A percentile compares a stretch with the other conserved stretches of the same genome.
These are phyloP conservation scores for Chelonus formosanus DNA, from an alignment of 2,888 invertebrate species.

Conservation along the genomic window DNA sequence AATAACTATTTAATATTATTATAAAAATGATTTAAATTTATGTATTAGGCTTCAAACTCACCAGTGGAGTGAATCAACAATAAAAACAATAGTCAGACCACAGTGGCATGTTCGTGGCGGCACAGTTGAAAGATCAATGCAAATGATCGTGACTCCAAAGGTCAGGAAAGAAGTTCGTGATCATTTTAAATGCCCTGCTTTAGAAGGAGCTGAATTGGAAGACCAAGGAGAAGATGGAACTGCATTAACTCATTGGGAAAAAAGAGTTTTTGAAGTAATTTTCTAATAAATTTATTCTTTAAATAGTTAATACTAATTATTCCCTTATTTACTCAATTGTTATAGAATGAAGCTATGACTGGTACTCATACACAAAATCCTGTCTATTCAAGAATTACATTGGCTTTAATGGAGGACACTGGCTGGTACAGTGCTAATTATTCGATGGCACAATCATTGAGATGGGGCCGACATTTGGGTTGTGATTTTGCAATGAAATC, in stretches of 20 bases:
- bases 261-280: slow-evolving; percentile 91
- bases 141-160: slow-evolving; percentile 90
- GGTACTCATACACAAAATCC: slow-evolving; percentile 99
- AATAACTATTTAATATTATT: too few relatives aligned
- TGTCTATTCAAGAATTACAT: slow-evolving; percentile 91
- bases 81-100: slow-evolving; percentile 74
- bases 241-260: slow-evolving; percentile 98
- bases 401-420: slow-evolving; percentile 97
- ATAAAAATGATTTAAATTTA: background rate
- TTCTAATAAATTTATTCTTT: background rate
- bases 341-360: slow-evolving; percentile 98
- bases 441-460: slow-evolving; percentile 82
- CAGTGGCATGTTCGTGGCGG: slow-evolving; percentile 85
- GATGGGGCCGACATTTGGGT: slow-evolving; percentile 92
- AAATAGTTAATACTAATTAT: slow-evolving; percentile 2
- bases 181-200: slow-evolving; percentile 85
- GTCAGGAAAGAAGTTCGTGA: slow-evolving; percentile 87
- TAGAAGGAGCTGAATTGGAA: slow-evolving; percentile 97
- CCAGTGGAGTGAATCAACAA: slow-evolving; percentile 92
- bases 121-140: slow-evolving; percentile 76
- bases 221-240: slow-evolving; percentile 99
- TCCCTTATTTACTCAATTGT: too few relatives aligned
- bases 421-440: slow-evolving; percentile 97
- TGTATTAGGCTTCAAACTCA: slow-evolving; percentile 83
- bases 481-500: slow-evolving; percentile 94